phyloP scores from a whole-genome alignment of 2,797 vertebrate species.

The Acrocephalus scirpaceus region DNA sequence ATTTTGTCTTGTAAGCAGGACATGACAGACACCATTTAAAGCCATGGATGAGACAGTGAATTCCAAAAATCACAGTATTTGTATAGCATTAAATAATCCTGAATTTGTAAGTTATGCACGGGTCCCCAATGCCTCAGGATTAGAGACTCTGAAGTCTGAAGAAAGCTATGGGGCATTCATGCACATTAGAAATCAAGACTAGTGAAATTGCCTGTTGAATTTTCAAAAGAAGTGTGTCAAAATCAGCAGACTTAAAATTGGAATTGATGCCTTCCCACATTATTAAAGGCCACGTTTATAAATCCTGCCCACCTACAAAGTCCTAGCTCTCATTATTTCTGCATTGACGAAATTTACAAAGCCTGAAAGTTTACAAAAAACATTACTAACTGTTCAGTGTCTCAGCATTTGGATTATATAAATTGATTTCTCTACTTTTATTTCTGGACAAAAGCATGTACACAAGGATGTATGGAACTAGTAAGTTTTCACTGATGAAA shows the following conservation, averaged over 20 bases:
- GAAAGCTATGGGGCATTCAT: neutral
- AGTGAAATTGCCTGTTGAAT: neutral
- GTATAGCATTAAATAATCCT: neutral
- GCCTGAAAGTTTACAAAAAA: neutral
- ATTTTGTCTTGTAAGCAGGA: neutral
- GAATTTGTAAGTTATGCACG: neutral
- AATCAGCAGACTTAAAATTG: neutral
- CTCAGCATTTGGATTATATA: neutral
- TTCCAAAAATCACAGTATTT: neutral
- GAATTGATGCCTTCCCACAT: neutral
- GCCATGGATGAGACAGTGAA: neutral
- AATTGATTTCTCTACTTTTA: neutral
- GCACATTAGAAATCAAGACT: neutral
- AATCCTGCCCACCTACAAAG: neutral
- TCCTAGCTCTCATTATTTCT: neutral
- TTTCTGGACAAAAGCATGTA: neutral
- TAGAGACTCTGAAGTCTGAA: neutral
- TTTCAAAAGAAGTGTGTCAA: neutral
- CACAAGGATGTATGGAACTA: neutral
- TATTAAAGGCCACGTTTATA: neutral
- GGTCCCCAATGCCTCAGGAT: neutral
- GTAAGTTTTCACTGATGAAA: neutral
- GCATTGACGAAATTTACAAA: neutral
- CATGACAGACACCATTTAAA: neutral
- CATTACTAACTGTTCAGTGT: neutral